These are phyloP conservation scores for Thripadectes ignobilis DNA, from an alignment of 2,797 vertebrate genomes.

Conservation along the genomic window DNA sequence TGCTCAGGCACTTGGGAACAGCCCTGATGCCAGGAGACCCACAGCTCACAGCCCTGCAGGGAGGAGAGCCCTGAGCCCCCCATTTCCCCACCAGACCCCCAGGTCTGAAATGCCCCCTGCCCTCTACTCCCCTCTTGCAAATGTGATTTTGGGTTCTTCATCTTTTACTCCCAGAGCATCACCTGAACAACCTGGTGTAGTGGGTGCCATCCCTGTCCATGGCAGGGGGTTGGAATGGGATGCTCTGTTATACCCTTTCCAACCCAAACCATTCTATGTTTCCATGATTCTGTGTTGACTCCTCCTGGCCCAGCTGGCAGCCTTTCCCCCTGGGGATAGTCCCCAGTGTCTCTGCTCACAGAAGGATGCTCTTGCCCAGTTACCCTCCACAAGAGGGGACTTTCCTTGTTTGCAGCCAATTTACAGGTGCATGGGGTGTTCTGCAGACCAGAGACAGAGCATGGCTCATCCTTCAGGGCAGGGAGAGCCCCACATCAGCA, in stretches of 20 bases:
- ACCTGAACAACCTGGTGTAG: background rate
- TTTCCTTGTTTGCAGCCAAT: background rate
- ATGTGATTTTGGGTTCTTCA: fast-evolving
- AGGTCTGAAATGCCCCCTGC: background rate
- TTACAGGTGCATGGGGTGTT: background rate
- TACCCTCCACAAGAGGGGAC: background rate
- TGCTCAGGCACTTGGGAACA: background rate
- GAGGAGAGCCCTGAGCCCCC: background rate
- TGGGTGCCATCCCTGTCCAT: background rate
- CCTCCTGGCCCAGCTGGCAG: background rate
- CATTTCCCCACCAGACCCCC: background rate
- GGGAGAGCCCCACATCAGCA: background rate
- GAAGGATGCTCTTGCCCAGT: fast-evolving
- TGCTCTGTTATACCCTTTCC: background rate
- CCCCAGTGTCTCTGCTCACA: background rate
- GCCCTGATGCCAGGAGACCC: background rate
- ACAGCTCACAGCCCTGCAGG: background rate
- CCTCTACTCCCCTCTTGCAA: background rate
- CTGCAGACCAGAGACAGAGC: background rate
- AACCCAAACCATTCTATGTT: fast-evolving
- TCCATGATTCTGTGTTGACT: background rate
- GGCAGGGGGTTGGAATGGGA: background rate
- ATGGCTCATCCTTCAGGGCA: background rate
- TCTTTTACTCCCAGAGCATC: background rate
- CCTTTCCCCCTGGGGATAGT: background rate